Base-by-base conservation (phyloP, 2,888 invertebrate genomes). In the Drepanosiphum platanoidis region DNA sequence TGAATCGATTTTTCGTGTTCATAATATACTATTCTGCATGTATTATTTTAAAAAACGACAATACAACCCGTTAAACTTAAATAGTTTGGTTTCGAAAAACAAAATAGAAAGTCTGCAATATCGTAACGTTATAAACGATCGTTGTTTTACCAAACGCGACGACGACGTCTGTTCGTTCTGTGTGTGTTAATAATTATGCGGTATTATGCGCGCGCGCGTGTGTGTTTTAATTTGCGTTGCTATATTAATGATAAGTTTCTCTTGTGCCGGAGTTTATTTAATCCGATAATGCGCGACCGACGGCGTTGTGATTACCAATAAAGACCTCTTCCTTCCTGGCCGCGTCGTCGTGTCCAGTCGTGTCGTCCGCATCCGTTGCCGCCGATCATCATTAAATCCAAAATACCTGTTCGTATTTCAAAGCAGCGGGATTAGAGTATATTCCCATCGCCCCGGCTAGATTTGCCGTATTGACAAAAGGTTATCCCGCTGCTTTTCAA, bases 391-490 rank as follows among this genome's bases (percentile, higher is more conserved):
- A 83, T 83, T 83, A 83, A 75, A 61, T 82, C 30, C 82, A 36
- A 83, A 83, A 75, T 32, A 42, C 22, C 61, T 22, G 83, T 74
- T 83, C 83, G 46, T 83, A 46, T 83, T 83, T 83, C 83, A 83
- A 83, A 83, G 83, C 74, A 5, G 83, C 74, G 3, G 83, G 64
- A 46, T 64, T 15, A 32, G 34, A 42, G 75, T 39, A 36, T 34
- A 52, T 34, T 36, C 4, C 52, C n/a, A 11, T 22, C 64, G 27
- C 52, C 39, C 3, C 22, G 32, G 30, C 39, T 11, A n/a, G 66
- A 30, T n/a, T n/a, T n/a, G 58, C 30, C 11, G 70, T 70, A 36
- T 58, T 70, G 58, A 81, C 39, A 71, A 39, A 58, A 74, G 82
- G 64, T 72, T 71, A 58, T 74, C 32, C 74, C n/a, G 74, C 64